phyloP scores from a whole-genome alignment of 2,888 invertebrate genomes.

The Temnothorax unifasciatus region DNA sequence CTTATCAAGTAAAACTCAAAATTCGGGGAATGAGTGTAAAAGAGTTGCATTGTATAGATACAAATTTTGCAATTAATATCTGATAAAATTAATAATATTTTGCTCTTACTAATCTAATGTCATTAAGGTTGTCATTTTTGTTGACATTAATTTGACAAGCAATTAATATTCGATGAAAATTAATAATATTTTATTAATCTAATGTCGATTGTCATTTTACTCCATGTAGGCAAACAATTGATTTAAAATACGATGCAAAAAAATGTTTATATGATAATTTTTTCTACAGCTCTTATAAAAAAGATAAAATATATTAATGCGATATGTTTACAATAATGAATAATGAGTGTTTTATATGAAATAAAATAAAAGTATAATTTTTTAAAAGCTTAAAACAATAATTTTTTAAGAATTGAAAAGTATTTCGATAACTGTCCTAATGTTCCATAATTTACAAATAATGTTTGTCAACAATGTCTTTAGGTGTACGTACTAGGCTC shows the following conservation, averaged over 20 bases:
- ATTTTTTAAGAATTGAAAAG: background rate
- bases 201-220: background rate
- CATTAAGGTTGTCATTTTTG: background rate
- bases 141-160: too few species aligned
- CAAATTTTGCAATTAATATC: background rate
- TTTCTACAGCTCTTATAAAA: background rate
- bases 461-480: constrained; percentile 35
- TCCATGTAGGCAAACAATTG: background rate
- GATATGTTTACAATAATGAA: background rate
- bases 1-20: background rate
- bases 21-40: background rate
- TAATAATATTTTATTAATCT: background rate
- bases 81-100: background rate
- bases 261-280: background rate
- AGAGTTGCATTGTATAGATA: background rate
- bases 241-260: background rate
- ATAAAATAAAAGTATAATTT: background rate
- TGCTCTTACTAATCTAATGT: background rate
- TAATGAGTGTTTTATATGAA: background rate
- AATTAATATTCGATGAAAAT: background rate
- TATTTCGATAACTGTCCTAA: background rate
- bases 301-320: background rate
- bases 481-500: background rate
- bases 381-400: background rate
- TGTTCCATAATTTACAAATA: background rate